Evolutionary conservation across 2,888 invertebrate genomes (phyloP).

Genomic region (Vanessa cardui): DNA sequence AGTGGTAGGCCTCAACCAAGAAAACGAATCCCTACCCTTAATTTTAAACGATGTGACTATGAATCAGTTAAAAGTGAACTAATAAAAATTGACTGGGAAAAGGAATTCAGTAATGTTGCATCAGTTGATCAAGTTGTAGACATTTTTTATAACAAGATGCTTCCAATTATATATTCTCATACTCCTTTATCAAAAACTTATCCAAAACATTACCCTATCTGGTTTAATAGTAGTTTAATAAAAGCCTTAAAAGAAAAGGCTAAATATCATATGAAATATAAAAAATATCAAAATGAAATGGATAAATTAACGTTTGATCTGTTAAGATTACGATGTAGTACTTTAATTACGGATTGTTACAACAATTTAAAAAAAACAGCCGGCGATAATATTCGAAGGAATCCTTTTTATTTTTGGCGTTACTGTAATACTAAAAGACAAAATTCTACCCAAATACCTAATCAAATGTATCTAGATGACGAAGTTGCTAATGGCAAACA

Average conservation of each 20-base stretch:
- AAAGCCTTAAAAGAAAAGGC: conserved; percentile 15
- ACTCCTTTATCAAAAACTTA: not conserved
- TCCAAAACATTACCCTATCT: conserved; percentile 1
- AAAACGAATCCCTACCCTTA: conserved; percentile 4
- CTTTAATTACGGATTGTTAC: not conserved
- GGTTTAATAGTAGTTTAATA: conserved; percentile 16
- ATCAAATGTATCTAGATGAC: conserved; percentile 12
- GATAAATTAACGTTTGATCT: conserved; percentile 5
- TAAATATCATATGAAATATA: conserved; percentile 15
- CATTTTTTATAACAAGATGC: not conserved
- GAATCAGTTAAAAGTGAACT: not conserved
- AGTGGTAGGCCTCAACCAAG: conserved; percentile 1
- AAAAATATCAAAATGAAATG: conserved; percentile 12
- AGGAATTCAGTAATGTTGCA: not conserved
- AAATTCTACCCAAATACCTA: conserved; percentile 6
- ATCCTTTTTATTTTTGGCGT: conserved; percentile 8
- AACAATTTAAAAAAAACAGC: not conserved
- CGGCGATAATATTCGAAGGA: not conserved
- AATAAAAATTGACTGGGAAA: not conserved
- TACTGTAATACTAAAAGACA: not conserved
- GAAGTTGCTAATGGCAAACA: not conserved
- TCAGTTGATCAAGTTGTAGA: conserved; percentile 4
- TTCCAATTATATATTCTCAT: conserved; percentile 6
- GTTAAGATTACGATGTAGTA: not conserved
- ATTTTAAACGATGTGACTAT: too few relatives aligned